Base-by-base conservation (phyloP, 1,140 invertebrate genomes). In the Drosophila funebris region DNA sequence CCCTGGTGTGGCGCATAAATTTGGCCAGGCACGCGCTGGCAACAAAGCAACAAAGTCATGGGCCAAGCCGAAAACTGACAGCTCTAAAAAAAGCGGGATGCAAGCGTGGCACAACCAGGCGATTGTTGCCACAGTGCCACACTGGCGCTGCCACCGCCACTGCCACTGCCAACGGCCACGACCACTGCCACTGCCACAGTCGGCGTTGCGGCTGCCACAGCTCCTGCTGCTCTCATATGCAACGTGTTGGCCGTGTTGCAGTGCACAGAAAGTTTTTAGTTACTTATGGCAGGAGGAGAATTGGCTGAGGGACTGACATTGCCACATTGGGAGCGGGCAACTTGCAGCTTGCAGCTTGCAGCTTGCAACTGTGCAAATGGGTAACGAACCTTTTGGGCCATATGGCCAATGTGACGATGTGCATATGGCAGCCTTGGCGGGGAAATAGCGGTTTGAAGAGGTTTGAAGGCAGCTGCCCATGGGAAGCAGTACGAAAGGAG, bases 41-140 rank as follows among this genome's bases (percentile, higher is more conserved):
- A 71, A 64, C 67, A 70, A 70, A 70, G 67, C 67, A 70, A 64
- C 50, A 56, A 53, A 63, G 61, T 64, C 57, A 63, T 54, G 46
- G 39, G 37, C 37, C 48, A 62, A 52, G 31, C 52, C 63, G 18
- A 13, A 41, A 39, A 9, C 43, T 58, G 63, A 67, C 63, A 67
- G 63, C 63, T 39, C 50, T n/a, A 13, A 48, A 48, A n/a, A 31
- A 18, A n/a, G n/a, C 60, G 16, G 60, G 33, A 14, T 48, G 44
- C 58, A 24, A 33, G 57, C 24, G 24, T 27, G 24, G 24, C 27
- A 20, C 24, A 18, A 9, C 39, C 39, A 9, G 37, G 18, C 29
- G 41, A 13, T 48, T 29, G 39, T 13, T 27, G 18, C 31, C 43
- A 13, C 20, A 6, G 2, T n/a, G 37, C 20, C n/a, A 18, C 33